Evolutionary conservation across 2,797 vertebrate species (phyloP).

Genomic region (Poecilia gillii): DNA sequence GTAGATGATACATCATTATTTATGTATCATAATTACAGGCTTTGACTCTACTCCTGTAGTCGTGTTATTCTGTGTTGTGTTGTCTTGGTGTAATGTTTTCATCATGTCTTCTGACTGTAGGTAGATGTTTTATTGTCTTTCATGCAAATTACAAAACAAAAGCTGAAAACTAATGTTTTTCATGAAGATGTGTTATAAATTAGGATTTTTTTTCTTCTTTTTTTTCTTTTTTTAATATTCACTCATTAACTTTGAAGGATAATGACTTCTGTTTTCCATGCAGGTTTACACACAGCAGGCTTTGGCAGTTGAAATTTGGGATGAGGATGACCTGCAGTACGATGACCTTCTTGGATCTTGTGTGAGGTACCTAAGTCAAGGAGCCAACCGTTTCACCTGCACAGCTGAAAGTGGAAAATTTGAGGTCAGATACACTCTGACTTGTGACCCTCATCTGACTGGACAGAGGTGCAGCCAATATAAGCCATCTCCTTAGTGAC

Average conservation of each 20-base stretch:
- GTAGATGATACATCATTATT: neutral
- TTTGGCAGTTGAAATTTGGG: slow-evolving; percentile 31
- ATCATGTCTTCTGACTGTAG: neutral
- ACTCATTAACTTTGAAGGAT: neutral
- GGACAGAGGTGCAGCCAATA: slow-evolving; percentile 43
- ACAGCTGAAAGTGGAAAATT: rapidly evolving
- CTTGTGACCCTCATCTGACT: slow-evolving; percentile 40
- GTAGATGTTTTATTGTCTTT: neutral
- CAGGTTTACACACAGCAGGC: slow-evolving; percentile 25
- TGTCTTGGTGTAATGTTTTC: neutral
- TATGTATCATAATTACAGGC: neutral
- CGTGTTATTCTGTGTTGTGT: neutral
- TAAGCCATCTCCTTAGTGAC: slow-evolving; percentile 26
- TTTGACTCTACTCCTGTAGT: neutral
- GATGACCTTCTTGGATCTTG: slow-evolving; percentile 32
- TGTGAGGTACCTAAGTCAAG: rapidly evolving
- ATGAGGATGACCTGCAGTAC: rapidly evolving
- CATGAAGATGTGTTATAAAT: no score
- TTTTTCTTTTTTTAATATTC: neutral
- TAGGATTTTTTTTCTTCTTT: no score
- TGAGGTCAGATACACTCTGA: slow-evolving; percentile 29
- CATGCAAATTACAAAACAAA: neutral
- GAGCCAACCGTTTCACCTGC: slow-evolving; percentile 22
- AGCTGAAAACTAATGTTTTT: neutral
- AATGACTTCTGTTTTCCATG: neutral